Percentiles rank a stretch among this genome's conserved stretches.
Evolutionary conservation across 2,888 invertebrate genomes (phyloP).

Genomic region (Lasioglossum leucozonium): DNA sequence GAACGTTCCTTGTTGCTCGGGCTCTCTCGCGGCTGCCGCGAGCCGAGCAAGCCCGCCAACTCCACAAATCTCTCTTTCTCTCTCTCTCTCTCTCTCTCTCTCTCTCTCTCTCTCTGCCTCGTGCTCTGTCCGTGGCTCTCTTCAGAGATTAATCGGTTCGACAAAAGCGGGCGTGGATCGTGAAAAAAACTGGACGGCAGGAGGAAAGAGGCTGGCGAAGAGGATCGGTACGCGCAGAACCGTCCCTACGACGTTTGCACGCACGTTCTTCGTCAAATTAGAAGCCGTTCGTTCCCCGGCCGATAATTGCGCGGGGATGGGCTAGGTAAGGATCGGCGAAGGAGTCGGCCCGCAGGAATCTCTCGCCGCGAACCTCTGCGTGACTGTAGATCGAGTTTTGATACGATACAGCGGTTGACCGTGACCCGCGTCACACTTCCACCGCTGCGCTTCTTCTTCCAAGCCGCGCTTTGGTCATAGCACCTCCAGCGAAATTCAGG

Average conservation of each 20-base stretch:
- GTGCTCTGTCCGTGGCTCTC: not conserved
- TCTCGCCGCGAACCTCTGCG: constrained; percentile 42
- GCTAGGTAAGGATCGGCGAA: constrained; percentile 19
- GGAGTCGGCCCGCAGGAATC: constrained; percentile 43
- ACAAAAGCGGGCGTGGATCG: constrained; percentile 53
- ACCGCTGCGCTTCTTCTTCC: constrained; percentile 25
- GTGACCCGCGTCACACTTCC: constrained; percentile 69
- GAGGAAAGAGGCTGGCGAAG: not conserved
- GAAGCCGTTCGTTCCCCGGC: constrained; percentile 14
- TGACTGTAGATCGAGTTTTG: constrained; percentile 61
- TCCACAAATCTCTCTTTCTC: constrained; percentile 43
- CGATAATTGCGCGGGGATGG: constrained; percentile 46
- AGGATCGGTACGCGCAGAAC: not conserved
- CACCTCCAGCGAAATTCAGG: constrained; percentile 35
- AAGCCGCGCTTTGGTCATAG: constrained; percentile 28
- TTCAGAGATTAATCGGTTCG: constrained; percentile 58
- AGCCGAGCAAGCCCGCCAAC: constrained; percentile 13
- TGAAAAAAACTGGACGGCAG: not conserved
- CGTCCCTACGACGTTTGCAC: constrained; percentile 4
- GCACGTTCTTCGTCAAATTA: constrained; percentile 46
- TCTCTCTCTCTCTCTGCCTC: not conserved
- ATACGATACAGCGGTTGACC: constrained; percentile 70
- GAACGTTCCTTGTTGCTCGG: constrained; percentile 45
- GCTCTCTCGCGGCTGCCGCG: not conserved
- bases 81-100: not conserved